Conservation (phyloP, 2,797 vertebrate species). For the Protosalanx chinensis region DNA sequence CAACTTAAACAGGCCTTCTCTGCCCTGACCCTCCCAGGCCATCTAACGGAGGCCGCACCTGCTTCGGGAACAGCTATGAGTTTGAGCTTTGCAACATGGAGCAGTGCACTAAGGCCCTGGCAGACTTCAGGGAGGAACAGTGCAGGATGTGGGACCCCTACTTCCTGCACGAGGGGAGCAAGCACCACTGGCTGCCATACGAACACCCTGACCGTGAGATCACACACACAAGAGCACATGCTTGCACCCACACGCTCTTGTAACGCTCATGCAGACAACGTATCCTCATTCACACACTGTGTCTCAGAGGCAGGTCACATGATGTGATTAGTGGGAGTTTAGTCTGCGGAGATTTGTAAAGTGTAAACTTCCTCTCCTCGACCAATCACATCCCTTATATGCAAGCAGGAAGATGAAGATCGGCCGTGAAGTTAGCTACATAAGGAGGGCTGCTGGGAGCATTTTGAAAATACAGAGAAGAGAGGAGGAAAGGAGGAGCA, state of each 20-base stretch:
- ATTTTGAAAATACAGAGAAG: neutral
- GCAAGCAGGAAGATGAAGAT: neutral
- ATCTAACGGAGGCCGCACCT: slow-evolving; percentile 89
- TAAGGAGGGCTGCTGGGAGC: neutral
- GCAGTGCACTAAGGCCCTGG: slow-evolving; percentile 77
- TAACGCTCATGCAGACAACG: neutral
- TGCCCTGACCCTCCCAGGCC: slow-evolving; percentile 72
- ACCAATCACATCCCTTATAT: neutral
- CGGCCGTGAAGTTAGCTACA: neutral
- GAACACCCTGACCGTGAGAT: slow-evolving; percentile 87
- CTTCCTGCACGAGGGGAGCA: slow-evolving; percentile 83
- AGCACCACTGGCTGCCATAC: slow-evolving; percentile 93
- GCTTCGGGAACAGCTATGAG: slow-evolving; percentile 87
- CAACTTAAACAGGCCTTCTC: neutral
- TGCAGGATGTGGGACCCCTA: slow-evolving; percentile 87
- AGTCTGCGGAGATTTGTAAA: neutral
- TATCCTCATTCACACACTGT: neutral
- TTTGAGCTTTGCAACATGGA: slow-evolving; percentile 89
- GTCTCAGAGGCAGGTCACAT: neutral
- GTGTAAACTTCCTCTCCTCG: neutral
- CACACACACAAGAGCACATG: neutral
- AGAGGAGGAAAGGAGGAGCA: no score
- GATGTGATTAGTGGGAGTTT: neutral
- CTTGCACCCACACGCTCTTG: neutral
- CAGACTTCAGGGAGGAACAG: slow-evolving; percentile 93